Percentiles rank a stretch among this genome's conserved stretches.
These are phyloP conservation scores for Vidua macroura DNA, from an alignment of 2,113 vertebrate genomes.

Conservation along the genomic window DNA sequence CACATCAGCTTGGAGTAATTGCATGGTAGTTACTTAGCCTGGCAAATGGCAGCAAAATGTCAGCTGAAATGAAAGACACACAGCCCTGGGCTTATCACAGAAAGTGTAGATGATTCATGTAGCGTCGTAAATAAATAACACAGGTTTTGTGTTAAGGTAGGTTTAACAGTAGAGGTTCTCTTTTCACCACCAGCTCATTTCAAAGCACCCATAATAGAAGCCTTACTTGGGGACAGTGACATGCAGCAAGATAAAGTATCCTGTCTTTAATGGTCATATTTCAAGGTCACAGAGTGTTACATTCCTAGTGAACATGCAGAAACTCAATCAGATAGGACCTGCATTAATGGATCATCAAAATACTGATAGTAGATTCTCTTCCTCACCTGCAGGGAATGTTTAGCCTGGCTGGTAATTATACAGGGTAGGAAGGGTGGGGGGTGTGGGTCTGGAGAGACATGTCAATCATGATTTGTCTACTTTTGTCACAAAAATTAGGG, in stretches of 20 bases:
- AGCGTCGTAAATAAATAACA: slow-evolving; percentile 77
- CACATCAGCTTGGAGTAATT: slow-evolving; percentile 72
- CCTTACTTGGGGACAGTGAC: slow-evolving; percentile 67
- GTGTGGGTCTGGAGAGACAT: not conserved
- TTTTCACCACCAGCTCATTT: slow-evolving; percentile 59
- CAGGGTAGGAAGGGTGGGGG: not conserved
- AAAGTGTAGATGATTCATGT: slow-evolving; percentile 77
- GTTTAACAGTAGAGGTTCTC: slow-evolving; percentile 61
- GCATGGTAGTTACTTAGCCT: slow-evolving; percentile 71
- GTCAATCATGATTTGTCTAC: not conserved
- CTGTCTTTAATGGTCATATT: slow-evolving; percentile 67
- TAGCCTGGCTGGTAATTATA: not conserved
- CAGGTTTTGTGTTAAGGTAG: slow-evolving; percentile 52
- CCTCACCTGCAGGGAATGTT: not conserved
- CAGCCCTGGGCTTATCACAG: slow-evolving; percentile 76
- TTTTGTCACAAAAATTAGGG: not conserved
- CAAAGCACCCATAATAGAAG: slow-evolving; percentile 52
- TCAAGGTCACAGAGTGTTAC: slow-evolving; percentile 66
- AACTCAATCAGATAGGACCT: slow-evolving; percentile 5
- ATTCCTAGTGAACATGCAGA: slow-evolving; percentile 33
- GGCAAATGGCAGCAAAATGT: slow-evolving; percentile 77
- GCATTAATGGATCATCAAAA: slow-evolving; percentile 34
- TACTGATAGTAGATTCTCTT: slow-evolving; percentile 21
- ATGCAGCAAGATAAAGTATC: slow-evolving; percentile 59
- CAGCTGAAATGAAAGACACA: slow-evolving; percentile 78